Conservation (phyloP, 1,140 invertebrate genomes). For the Chironomus tepperi region DNA sequence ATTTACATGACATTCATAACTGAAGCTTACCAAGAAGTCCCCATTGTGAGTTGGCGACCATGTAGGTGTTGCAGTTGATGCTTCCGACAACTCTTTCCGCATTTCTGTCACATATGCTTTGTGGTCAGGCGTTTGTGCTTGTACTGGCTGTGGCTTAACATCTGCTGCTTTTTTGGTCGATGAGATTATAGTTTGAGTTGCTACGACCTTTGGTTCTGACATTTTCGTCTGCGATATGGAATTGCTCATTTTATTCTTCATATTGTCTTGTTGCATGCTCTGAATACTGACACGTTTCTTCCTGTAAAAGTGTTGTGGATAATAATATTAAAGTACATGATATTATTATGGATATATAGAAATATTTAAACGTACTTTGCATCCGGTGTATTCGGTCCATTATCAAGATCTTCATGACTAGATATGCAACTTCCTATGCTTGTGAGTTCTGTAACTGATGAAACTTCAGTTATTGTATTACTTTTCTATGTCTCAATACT, state of each 20-base stretch:
- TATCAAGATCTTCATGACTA: conserved; percentile 32
- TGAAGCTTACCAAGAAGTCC: background rate
- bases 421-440: conserved; percentile 39
- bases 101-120: conserved; percentile 16
- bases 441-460: conserved; percentile 40
- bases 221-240: conserved; percentile 12
- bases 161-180: background rate
- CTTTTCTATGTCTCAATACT: conserved; percentile 28
- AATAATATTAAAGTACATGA: background rate
- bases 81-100: conserved; percentile 11
- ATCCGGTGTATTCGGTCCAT: conserved; percentile 11
- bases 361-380: background rate
- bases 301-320: background rate
- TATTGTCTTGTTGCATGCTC: background rate
- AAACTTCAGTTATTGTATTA: conserved; percentile 26
- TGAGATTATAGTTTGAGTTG: background rate
- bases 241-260: conserved; percentile 19
- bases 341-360: too few species aligned
- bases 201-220: background rate
- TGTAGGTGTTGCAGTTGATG: background rate
- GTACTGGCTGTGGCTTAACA: background rate
- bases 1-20: background rate
- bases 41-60: conserved; percentile 12
- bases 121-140: conserved; percentile 14
- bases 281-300: conserved; percentile 20